Conservation (phyloP, 2,113 vertebrate genomes). For the Dermatemys mawii region DNA sequence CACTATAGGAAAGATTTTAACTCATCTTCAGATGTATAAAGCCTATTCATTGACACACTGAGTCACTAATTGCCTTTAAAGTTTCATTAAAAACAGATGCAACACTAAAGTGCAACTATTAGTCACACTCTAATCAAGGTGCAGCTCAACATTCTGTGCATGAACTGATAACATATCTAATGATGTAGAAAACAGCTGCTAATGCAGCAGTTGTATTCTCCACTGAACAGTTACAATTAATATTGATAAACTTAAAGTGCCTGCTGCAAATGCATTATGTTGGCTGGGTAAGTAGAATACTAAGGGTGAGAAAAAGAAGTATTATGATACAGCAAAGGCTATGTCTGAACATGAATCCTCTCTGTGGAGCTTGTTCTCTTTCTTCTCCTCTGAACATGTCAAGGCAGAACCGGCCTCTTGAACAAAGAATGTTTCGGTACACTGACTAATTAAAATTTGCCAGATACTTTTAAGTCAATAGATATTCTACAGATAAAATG, state of each 20-base stretch:
- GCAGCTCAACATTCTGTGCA: slow-evolving; percentile 7
- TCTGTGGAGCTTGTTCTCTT: neutral
- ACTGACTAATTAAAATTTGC: neutral
- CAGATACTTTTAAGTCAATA: neutral
- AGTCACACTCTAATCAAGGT: slow-evolving; percentile 62
- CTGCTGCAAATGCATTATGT: neutral
- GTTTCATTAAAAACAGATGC: slow-evolving; percentile 64
- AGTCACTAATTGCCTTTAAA: slow-evolving; percentile 69
- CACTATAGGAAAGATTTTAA: slow-evolving; percentile 41
- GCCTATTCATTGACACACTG: slow-evolving; percentile 56
- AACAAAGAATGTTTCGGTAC: neutral
- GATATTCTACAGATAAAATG: slow-evolving; percentile 20
- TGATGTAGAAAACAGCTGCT: slow-evolving; percentile 7
- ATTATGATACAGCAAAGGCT: neutral
- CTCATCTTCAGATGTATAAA: slow-evolving; percentile 36
- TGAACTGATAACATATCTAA: neutral
- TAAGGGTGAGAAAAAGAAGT: neutral
- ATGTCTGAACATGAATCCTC: neutral
- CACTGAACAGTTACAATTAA: neutral
- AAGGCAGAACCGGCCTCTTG: neutral
- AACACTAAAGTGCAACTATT: slow-evolving; percentile 58
- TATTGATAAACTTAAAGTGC: neutral
- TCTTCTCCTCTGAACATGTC: neutral
- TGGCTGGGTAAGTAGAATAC: neutral
- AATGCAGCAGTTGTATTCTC: neutral